These are phyloP conservation scores for Tragulus kanchil DNA, from an alignment of 2,113 vertebrate species.

Conservation along the genomic window DNA sequence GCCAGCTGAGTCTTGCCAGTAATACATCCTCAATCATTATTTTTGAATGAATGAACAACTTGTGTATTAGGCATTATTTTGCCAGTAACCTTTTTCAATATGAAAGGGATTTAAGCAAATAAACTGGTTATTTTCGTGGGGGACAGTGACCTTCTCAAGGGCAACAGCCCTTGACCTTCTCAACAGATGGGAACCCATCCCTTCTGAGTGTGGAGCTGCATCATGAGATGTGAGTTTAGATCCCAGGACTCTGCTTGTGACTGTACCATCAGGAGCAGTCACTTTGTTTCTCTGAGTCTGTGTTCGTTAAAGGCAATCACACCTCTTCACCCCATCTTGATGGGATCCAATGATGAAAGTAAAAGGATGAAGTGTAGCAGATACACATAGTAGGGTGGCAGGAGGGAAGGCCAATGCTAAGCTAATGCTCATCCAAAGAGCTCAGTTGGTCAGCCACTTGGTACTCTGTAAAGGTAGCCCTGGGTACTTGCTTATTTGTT, in stretches of 20 bases:
- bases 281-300: not conserved
- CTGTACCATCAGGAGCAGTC: not conserved
- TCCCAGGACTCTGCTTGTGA: not conserved
- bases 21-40: not conserved
- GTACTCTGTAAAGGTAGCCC: not conserved
- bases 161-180: not conserved
- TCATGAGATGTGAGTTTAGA: too few species aligned
- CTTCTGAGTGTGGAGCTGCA: not conserved
- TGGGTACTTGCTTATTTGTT: not conserved
- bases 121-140: not conserved
- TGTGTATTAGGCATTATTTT: not conserved
- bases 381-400: not conserved
- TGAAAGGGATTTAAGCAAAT: not conserved
- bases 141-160: not conserved
- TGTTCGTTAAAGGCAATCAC: not conserved
- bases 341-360: accelerated
- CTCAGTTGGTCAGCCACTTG: not conserved
- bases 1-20: not conserved
- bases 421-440: not conserved
- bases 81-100: accelerated
- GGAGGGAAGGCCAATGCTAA: accelerated
- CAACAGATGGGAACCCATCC: not conserved
- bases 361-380: accelerated
- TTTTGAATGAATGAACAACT: not conserved
- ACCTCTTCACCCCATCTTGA: accelerated